A percentile compares a stretch with the other conserved stretches of the same genome.
phyloP scores from a whole-genome alignment of 1,140 invertebrate genomes.

The Palaemon carinicauda region DNA sequence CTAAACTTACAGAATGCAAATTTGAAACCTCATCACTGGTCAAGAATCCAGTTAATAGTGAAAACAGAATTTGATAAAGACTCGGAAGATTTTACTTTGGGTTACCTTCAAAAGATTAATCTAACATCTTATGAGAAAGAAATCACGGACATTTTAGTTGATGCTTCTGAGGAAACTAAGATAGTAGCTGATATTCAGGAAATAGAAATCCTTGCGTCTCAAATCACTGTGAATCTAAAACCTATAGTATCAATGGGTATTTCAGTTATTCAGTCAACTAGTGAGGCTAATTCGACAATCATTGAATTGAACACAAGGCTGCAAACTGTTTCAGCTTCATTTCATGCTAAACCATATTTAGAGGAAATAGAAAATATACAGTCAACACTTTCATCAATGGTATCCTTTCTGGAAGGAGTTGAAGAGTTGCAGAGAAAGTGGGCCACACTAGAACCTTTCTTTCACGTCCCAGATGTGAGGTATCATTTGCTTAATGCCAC shows the following conservation, averaged over 20 bases:
- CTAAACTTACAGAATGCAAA: constrained; percentile 47
- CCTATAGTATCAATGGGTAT: constrained; percentile 11
- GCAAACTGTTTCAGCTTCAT: constrained; percentile 33
- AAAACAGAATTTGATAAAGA: constrained; percentile 42
- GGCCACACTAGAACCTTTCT: constrained; percentile 48
- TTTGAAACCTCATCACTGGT: constrained; percentile 46
- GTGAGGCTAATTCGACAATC: constrained; percentile 23
- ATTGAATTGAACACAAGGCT: constrained; percentile 37
- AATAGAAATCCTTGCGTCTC: constrained; percentile 26
- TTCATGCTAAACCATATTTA: constrained; percentile 23
- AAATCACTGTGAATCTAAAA: constrained; percentile 17
- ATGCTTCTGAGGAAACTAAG: constrained; percentile 43
- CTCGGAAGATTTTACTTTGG: constrained; percentile 47
- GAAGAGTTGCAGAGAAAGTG: constrained; percentile 37
- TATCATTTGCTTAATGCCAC: constrained; percentile 35
- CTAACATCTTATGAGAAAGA: constrained; percentile 47
- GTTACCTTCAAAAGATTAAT: constrained; percentile 39
- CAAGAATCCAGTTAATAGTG: constrained; percentile 30
- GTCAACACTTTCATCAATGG: constrained; percentile 34
- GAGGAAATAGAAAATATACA: constrained; percentile 29
- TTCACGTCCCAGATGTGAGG: constrained; percentile 46
- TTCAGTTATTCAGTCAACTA: constrained; percentile 33
- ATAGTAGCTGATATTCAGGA: constrained; percentile 33
- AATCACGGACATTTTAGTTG: constrained; percentile 35
- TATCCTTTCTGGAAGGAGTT: constrained; percentile 25